Base-by-base conservation (phyloP, 2,888 invertebrate genomes). In the Diachrysia chrysitis region DNA sequence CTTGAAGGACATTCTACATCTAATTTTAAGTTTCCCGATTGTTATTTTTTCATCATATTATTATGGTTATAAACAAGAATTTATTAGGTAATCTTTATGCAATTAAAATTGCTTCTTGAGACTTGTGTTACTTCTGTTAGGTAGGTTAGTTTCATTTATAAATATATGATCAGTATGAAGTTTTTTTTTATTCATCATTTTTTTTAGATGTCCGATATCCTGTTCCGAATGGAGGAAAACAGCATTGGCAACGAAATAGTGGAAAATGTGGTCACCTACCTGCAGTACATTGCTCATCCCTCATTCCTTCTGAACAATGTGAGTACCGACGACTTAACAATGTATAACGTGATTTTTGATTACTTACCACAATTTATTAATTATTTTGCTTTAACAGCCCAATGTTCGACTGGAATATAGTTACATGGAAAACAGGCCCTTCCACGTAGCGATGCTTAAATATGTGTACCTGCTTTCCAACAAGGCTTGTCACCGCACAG, bases 401-500 rank as follows among this genome's bases (percentile, higher is more conserved):
- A 79, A 82, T 6, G 77, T 85, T 0, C 89, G 92, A 0, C 79
- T 94, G 3, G 86, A 87, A n/a, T 94, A 93, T 70, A 79, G 75
- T 12, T 85, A 81, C 55, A 53, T 86, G 12, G 93, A 93, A 63
- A 94, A 94, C 60, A 87, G 94, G 0, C 76, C 89, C 0, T 93
- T 92, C 79, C 89, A 89, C 87, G 96, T 98, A 23, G 96, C 97
- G 0, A 87, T 98, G 35, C 97, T 98, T 87, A 97, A 97, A 82
- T 98, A 98, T 85, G 89, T 98, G 64, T 95, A 96, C 62, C 96
- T 97, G 82, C 95, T 98, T 16, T 97, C 97, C 0, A 97, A 97
- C 76, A 96, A 97, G 78, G 98, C 98, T 0, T 98, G 98, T 87
- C 97, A 98, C 84, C 96, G 98, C 70, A 98, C 98, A 0, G 97